Evolutionary conservation across 2,888 invertebrate species (phyloP).

Genomic region (Epirrhoe alternata): DNA sequence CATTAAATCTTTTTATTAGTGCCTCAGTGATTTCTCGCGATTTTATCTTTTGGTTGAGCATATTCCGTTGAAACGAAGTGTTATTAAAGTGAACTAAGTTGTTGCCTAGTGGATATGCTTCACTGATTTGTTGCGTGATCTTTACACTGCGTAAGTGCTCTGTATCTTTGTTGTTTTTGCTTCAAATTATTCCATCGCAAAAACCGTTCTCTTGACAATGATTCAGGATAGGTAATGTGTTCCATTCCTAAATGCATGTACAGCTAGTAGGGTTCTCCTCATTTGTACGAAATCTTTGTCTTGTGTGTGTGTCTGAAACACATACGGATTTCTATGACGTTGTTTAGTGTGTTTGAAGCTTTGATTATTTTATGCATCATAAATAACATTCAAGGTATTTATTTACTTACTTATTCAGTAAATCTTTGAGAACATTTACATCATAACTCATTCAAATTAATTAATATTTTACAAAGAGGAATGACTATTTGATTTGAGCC

Average conservation of each 20-base stretch:
- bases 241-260: background rate
- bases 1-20: conserved; percentile 27
- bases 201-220: conserved; percentile 61
- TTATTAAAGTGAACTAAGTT: conserved; percentile 33
- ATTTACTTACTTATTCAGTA: too few relatives aligned
- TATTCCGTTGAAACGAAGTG: conserved; percentile 22
- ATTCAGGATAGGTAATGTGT: conserved; percentile 38
- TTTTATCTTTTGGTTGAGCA: conserved; percentile 16
- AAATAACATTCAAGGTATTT: too few relatives aligned
- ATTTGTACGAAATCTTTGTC: background rate
- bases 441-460: background rate
- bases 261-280: background rate
- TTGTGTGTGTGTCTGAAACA: too few relatives aligned
- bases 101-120: conserved; percentile 42
- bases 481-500: background rate
- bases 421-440: background rate
- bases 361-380: conserved; percentile 8
- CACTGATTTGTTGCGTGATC: conserved; percentile 55
- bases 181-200: conserved; percentile 61
- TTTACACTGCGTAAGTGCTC: conserved; percentile 67
- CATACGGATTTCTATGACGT: conserved; percentile 45
- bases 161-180: conserved; percentile 75
- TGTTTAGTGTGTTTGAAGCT: conserved; percentile 60
- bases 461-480: background rate
- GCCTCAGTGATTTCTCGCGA: conserved; percentile 20